Base-by-base conservation (phyloP, 2,797 vertebrate species). In the Diglossa cyanea region DNA sequence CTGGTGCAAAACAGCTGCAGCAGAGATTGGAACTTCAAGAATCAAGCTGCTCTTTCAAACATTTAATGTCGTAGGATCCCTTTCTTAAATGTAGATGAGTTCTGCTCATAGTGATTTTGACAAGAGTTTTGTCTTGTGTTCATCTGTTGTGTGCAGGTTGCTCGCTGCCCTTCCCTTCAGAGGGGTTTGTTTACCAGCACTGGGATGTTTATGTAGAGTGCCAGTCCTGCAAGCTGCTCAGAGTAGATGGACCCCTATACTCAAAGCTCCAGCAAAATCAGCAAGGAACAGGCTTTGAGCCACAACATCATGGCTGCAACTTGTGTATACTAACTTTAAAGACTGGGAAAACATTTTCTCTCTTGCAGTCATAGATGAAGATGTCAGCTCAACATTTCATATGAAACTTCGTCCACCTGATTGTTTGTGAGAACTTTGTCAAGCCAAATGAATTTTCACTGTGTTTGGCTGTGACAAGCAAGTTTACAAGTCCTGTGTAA, bases 401-500 rank as follows among this genome's bases (percentile, higher is more conserved):
- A 21, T 37, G 16, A 47, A 73, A 35, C n/a, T 71, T 45, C 0
- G 0, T 74, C 55, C 42, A n/a, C 19, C 57, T 33, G 17, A 28
- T 50, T 40, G 25, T n/a, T 53, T 68, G 33, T 73, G 40, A 92
- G 53, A n/a, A 47, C 48, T 68, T 31, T 33, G 33, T 81, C 35
- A 67, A 55, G 33, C 77, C 42, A 30, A 76, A 70, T 65, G 33
- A 65, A 68, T 84, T 91, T 88, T 40, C 31, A 19, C 16, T 33
- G 1, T 7, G 42, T 70, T 66, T 44, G 60, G 25, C 77, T 71
- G 17, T 54, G 44, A 39, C 62, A 40, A 79, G 51, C 40, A 76
- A 70, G 65, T 65, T 92, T 81, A 71, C 51, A 70, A 78, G 76
- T 95, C 81, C 70, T 77, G 33, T 77, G 62, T 84, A 48, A 74